Evolutionary conservation across 2,113 vertebrate genomes (phyloP).

Genomic region (Sula dactylatra): DNA sequence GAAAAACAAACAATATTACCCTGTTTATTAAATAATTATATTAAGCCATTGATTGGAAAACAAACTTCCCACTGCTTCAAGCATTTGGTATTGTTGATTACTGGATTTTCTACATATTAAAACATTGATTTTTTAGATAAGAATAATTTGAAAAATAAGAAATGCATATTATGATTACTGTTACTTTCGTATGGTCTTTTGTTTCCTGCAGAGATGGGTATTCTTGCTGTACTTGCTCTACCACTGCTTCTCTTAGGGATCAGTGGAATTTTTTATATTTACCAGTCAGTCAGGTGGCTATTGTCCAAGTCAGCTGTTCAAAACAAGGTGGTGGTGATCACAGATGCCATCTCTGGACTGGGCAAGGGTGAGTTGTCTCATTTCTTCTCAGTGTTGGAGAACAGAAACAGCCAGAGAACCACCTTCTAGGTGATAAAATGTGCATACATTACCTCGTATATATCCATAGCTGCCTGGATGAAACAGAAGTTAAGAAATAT

Average conservation of each 20-base stretch:
- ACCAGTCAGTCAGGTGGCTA: slow-evolving; percentile 83
- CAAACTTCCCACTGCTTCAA: neutral
- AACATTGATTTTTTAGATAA: neutral
- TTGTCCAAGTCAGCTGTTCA: slow-evolving; percentile 89
- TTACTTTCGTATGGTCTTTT: neutral
- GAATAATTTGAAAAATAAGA: neutral
- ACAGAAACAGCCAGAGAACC: neutral
- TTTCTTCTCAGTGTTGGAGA: neutral
- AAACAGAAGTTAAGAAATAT: neutral
- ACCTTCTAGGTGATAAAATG: neutral
- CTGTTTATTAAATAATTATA: neutral
- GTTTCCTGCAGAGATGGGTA: slow-evolving; percentile 76
- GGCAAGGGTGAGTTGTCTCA: slow-evolving; percentile 84
- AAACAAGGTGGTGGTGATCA: slow-evolving; percentile 96
- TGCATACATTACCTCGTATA: neutral
- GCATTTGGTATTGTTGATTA: neutral
- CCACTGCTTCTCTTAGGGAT: slow-evolving; percentile 85
- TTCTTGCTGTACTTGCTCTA: slow-evolving; percentile 78
- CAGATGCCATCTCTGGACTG: slow-evolving; percentile 88
- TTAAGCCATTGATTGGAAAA: neutral
- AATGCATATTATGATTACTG: neutral
- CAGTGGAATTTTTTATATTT: slow-evolving; percentile 89
- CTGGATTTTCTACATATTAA: neutral
- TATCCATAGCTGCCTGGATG: neutral
- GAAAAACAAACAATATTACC: neutral